Percentiles rank a stretch among this genome's conserved stretches.
Conservation (phyloP, 2,888 invertebrate species). For the Cotesia congregata region DNA sequence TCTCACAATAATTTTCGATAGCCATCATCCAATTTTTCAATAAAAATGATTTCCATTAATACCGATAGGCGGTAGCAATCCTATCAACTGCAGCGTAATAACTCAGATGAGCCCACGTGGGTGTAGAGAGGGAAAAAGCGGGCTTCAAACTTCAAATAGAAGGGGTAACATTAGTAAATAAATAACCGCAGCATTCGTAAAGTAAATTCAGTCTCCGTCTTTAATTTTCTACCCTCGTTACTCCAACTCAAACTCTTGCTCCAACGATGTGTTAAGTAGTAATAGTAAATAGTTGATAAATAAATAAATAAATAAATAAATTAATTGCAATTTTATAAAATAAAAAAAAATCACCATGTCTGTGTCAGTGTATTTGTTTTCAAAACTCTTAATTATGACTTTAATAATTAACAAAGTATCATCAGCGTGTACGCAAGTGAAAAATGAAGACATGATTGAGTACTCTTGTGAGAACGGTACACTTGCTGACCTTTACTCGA, state of each 20-base stretch:
- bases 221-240: conserved; percentile 4
- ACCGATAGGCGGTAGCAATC: conserved; percentile 56
- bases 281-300: background rate
- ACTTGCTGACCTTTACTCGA: conserved; percentile 53
- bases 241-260: background rate
- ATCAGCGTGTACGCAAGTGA: conserved; percentile 54
- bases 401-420: conserved; percentile 45
- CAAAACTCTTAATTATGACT: conserved; percentile 45
- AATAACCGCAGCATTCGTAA: conserved; percentile 62
- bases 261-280: background rate
- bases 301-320: background rate
- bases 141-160: conserved; percentile 41
- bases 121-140: conserved; percentile 49
- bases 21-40: conserved; percentile 39
- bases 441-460: conserved; percentile 59
- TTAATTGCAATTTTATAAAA: background rate
- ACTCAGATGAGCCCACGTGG: conserved; percentile 54
- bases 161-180: conserved; percentile 65
- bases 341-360: background rate
- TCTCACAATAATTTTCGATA: conserved; percentile 35
- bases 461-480: conserved; percentile 60
- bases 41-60: conserved; percentile 50
- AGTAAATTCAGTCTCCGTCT: conserved; percentile 60
- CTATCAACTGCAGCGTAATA: conserved; percentile 45
- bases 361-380: conserved; percentile 49